These are phyloP conservation scores for Alviniconcha strummeri DNA, from an alignment of 2,888 invertebrate species.

Conservation along the genomic window DNA sequence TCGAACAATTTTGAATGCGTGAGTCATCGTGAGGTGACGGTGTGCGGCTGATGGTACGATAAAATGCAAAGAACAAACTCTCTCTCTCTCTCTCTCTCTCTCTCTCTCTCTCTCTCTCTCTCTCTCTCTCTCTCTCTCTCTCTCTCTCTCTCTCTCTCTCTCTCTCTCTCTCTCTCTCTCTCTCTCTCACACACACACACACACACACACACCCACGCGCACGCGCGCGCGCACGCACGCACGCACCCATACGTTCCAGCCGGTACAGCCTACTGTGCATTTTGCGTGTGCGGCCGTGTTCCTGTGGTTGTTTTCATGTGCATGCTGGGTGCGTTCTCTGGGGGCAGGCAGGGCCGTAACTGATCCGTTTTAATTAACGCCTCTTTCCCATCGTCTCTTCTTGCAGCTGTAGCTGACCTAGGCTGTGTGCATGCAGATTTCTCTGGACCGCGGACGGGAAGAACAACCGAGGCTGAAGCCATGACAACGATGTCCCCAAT, in stretches of 20 bases:
- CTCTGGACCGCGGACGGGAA: no score
- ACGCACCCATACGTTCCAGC: neutral
- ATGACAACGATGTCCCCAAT: no score
- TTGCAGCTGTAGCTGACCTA: no score
- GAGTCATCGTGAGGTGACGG: no score
- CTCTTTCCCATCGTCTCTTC: no score
- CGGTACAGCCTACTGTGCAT: neutral
- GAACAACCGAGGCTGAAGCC: no score
- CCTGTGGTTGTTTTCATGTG: no score
- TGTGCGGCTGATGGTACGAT: no score
- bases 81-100: slow-evolving; percentile 3
- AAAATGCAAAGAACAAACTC: neutral
- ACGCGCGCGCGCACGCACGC: slow-evolving; percentile 10
- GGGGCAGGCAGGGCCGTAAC: neutral
- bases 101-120: neutral
- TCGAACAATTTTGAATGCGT: no score
- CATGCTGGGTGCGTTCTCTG: neutral
- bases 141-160: slow-evolving; percentile 5
- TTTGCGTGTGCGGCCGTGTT: no score
- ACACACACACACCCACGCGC: neutral
- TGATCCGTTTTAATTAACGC: no score
- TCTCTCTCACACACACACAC: slow-evolving; percentile 7
- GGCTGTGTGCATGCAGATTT: no score
- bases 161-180: neutral
- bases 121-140: neutral